Conservation (phyloP, 1,140 invertebrate species). For the Caenorhabditis briggsae region DNA sequence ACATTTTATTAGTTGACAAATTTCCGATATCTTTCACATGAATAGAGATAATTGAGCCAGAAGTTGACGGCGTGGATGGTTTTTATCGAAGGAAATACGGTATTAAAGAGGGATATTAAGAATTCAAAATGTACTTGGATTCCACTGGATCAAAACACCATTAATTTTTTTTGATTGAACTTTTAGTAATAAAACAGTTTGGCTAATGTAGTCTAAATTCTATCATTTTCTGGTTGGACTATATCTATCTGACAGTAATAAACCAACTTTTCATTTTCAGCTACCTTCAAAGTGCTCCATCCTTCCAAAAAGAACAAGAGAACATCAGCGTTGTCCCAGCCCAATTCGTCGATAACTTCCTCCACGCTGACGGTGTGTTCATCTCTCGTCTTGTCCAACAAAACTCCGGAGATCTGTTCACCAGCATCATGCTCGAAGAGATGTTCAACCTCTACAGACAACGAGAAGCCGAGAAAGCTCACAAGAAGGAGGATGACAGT, state of each 20-base stretch:
- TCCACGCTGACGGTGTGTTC: slow-evolving; percentile 78
- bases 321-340: slow-evolving; percentile 59
- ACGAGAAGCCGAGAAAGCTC: slow-evolving; percentile 40
- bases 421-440: slow-evolving; percentile 81
- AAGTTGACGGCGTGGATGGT: no score
- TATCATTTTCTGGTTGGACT: no score
- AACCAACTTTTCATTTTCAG: slow-evolving; percentile 66
- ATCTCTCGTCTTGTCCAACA: slow-evolving; percentile 77
- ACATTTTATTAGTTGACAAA: no score
- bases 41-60: no score
- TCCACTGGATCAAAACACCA: no score
- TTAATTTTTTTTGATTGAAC: no score
- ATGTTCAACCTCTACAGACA: slow-evolving; percentile 51
- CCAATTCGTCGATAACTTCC: slow-evolving; percentile 75
- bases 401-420: slow-evolving; percentile 81
- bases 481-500: slow-evolving; percentile 1
- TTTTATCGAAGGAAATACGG: no score
- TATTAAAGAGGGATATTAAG: no score
- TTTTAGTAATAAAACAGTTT: no score
- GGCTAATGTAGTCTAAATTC: no score
- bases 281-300: slow-evolving; percentile 65
- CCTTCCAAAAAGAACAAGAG: slow-evolving; percentile 13
- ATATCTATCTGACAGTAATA: not conserved
- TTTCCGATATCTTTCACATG: no score
- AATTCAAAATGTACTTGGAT: slow-evolving; percentile 33